Evolutionary conservation across 1,140 invertebrate genomes (phyloP).

Genomic region (Drosophila miranda): DNA sequence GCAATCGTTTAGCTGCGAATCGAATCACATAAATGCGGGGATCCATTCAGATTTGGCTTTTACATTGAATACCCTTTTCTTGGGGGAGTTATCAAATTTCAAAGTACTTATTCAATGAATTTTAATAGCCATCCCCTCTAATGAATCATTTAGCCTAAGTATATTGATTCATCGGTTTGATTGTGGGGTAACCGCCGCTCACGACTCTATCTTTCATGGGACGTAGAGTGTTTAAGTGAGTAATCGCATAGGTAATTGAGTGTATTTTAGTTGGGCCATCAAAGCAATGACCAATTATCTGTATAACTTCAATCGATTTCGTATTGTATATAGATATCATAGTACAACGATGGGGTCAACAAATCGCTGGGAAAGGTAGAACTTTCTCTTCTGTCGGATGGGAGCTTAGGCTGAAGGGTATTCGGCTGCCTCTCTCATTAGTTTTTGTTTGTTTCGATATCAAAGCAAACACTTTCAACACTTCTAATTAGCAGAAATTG

Average conservation of each 20-base stretch:
- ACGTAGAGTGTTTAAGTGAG: slow-evolving; percentile 31
- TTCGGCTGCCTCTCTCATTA: background rate
- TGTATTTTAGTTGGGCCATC: slow-evolving; percentile 21
- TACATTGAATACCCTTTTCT: slow-evolving; percentile 2
- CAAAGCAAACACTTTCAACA: slow-evolving; percentile 69
- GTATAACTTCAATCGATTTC: slow-evolving; percentile 17
- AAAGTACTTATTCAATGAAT: too few species aligned
- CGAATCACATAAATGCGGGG: slow-evolving; percentile 36
- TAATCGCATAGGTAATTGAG: slow-evolving; percentile 22
- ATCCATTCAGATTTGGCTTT: slow-evolving; percentile 17
- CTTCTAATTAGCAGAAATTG: slow-evolving; percentile 78
- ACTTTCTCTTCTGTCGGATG: too few species aligned
- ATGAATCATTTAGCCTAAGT: slow-evolving; percentile 34
- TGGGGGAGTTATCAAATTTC: background rate
- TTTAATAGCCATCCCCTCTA: background rate
- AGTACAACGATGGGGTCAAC: too few species aligned
- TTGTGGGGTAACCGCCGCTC: slow-evolving; percentile 16
- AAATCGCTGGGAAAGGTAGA: too few species aligned
- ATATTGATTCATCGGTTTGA: slow-evolving; percentile 40
- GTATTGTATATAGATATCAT: slow-evolving; percentile 22
- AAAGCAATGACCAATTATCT: slow-evolving; percentile 22
- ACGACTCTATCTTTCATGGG: slow-evolving; percentile 24
- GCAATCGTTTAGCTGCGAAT: slow-evolving; percentile 26
- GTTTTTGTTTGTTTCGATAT: slow-evolving; percentile 31
- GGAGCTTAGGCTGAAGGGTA: background rate